Conservation (phyloP, 2,797 vertebrate species). For the Paratrypauchen microcephalus region DNA sequence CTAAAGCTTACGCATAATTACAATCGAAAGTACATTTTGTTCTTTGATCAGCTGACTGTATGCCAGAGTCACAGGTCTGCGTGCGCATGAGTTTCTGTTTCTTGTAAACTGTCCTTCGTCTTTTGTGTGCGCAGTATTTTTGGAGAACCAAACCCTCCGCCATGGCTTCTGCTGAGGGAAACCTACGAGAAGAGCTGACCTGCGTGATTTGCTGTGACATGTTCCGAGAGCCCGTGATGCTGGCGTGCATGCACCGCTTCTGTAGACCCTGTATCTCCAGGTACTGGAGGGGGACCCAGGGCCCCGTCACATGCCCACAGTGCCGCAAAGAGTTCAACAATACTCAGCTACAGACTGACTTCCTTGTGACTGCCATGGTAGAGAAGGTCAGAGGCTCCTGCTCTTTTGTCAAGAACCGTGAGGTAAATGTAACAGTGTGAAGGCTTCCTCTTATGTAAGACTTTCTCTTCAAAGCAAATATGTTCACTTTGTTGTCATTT, state of each 20-base stretch:
- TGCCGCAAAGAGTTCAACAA: slow-evolving; percentile 80
- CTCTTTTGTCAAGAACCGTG: slow-evolving; percentile 59
- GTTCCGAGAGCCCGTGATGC: slow-evolving; percentile 85
- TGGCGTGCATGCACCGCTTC: slow-evolving; percentile 90
- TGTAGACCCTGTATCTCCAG: slow-evolving; percentile 82
- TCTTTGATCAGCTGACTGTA: background rate
- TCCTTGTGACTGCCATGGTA: slow-evolving; percentile 84
- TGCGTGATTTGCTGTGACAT: slow-evolving; percentile 88
- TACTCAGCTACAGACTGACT: slow-evolving; percentile 81
- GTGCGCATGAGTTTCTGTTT: background rate
- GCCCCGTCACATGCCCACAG: slow-evolving; percentile 78
- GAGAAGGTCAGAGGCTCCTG: slow-evolving; percentile 79
- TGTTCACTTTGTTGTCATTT: background rate
- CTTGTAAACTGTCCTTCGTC: slow-evolving; percentile 23
- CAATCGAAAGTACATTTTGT: background rate
- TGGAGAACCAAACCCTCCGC: background rate
- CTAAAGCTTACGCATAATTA: too few species aligned
- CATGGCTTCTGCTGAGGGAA: slow-evolving; percentile 59
- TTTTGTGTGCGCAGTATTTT: slow-evolving; percentile 15
- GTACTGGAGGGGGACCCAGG: slow-evolving; percentile 77
- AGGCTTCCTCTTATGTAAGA: too few species aligned
- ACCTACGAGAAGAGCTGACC: slow-evolving; percentile 85
- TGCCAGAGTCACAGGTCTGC: background rate
- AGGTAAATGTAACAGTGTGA: slow-evolving; percentile 67
- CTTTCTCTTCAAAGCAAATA: background rate